Evolutionary conservation across 2,888 invertebrate genomes (phyloP).

Genomic region (Hybos culiciformis): DNA sequence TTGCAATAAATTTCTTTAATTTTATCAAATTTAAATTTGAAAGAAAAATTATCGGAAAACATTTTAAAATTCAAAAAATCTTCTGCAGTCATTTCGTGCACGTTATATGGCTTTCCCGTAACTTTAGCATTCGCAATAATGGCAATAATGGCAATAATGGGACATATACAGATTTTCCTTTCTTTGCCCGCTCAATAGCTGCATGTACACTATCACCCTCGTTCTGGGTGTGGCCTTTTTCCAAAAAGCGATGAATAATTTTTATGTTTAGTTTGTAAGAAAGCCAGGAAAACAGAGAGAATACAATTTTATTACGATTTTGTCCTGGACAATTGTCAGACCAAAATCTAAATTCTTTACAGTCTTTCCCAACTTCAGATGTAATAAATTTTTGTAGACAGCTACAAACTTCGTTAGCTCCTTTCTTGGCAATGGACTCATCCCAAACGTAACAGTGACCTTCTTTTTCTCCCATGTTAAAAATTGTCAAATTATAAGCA

Average conservation of each 20-base stretch:
- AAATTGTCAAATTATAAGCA: neutral
- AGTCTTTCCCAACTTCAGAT: constrained; percentile 9
- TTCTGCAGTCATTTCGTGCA: neutral
- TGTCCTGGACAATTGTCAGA: constrained; percentile 21
- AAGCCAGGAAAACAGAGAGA: constrained; percentile 16
- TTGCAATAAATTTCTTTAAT: no score
- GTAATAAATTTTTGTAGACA: neutral
- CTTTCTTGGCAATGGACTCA: neutral
- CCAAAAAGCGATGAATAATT: constrained; percentile 19
- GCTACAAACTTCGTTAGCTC: neutral
- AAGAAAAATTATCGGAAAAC: no score
- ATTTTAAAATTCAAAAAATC: neutral
- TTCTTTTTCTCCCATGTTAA: neutral
- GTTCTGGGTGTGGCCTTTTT: constrained; percentile 20
- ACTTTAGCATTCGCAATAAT: neutral
- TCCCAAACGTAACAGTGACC: neutral
- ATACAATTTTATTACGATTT: constrained; percentile 19
- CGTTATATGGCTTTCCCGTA: neutral
- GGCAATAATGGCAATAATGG: neutral
- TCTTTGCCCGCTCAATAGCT: constrained; percentile 15
- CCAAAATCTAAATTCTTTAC: constrained; percentile 18
- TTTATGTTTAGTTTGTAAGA: constrained; percentile 15
- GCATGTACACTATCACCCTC: constrained; percentile 21
- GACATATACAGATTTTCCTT: constrained; percentile 11
- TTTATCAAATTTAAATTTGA: no score